Base-by-base conservation (phyloP, 2,888 invertebrate species). In the Chymomyza amoena region DNA sequence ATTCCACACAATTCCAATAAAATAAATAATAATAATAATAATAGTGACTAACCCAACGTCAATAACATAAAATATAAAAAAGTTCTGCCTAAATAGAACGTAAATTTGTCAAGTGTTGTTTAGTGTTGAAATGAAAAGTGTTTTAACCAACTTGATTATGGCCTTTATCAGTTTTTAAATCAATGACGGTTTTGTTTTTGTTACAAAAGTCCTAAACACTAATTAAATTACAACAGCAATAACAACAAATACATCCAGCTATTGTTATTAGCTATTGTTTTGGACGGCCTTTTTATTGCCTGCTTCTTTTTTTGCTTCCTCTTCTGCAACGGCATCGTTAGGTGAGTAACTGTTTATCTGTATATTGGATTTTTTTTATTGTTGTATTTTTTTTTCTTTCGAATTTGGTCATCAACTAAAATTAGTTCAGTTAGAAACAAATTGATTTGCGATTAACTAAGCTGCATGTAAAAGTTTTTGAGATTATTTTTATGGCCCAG, bases 391-490 rank as follows among this genome's bases (percentile, higher is more conserved):
- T 54, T 51, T 15, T n/a, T 18, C 1, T 54, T 54, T 51, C n/a
- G 9, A 1, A 51, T 51, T 51, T 52, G 59, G 25, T 67, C 66
- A 70, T 39, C n/a, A 56, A 6, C 61, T 66, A 64, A 65, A 67
- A 74, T 61, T 59, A 57, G 52, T 52, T 51, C 56, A 15, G 28
- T 16, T 61, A 64, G 61, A 61, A 18, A 64, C 57, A 61, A 18
- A 57, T 52, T 15, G 15, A 28, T 20, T 62, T 13, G 18, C 18
- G 25, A 25, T 25, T 25, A 9, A 9, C 36, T 36, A 9, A 36
- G 36, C 36, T 4, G 36, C 6, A 36, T 36, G 36, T 36, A 9
- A 36, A 36, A 36, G 36, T 36, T 6, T 0, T 36, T 36, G 36
- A 6, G 7, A 36, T 36, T 9, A 36, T 9, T 36, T 36, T 36